Evolutionary conservation across 2,797 vertebrate genomes (phyloP), one percentile per base, ranked within the genome.

Genomic region (Amazona finschi): DNA sequence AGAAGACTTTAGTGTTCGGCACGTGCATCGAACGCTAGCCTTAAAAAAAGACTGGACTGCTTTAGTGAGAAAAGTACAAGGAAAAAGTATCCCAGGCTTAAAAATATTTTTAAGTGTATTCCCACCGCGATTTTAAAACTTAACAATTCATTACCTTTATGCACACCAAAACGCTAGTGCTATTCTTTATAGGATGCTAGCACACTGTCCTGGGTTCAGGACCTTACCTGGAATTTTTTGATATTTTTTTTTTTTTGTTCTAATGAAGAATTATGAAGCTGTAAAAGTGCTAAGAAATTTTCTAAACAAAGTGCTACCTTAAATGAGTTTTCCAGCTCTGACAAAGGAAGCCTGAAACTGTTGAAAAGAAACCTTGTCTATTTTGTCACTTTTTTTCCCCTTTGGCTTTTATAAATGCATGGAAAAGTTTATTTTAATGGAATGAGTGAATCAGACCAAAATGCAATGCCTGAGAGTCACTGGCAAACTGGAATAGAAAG

Each of bases 401-500:
- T 44, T 90, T 24, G 7, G 70, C 61, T 75, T 14, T 57, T 74
- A 57, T 11, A 87, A 73, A 80, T 0, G 20, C 57, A 77, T 8
- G 85, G 92, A 96, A 95, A 89, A 52, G 6, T 12, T 87, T 83
- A 49, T 93, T 91, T 87, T 60, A 77, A 82, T n/a, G 67, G 90
- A 85, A 89, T 75, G 39, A 93, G 66, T 62, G 73, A 95, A 87
- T 79, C 85, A 85, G 49, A 89, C 60, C 76, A 85, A 89, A 87
- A 85, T 62, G 72, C 69, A 86, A 33, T 30, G 62, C 44, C 58
- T 9, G 28, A 72, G 15, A 91, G 27, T 19, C 70, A 71, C 75
- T 74, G 52, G 65, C 79, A 71, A 88, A 12, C 6, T 20, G 13
- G 44, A 74, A 77, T 6, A 79, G 47, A 83, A 85, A 95, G 44